A percentile compares a stretch with the other conserved stretches of the same genome.
Conservation (phyloP, 2,797 vertebrate genomes). For the Helostoma temminkii region DNA sequence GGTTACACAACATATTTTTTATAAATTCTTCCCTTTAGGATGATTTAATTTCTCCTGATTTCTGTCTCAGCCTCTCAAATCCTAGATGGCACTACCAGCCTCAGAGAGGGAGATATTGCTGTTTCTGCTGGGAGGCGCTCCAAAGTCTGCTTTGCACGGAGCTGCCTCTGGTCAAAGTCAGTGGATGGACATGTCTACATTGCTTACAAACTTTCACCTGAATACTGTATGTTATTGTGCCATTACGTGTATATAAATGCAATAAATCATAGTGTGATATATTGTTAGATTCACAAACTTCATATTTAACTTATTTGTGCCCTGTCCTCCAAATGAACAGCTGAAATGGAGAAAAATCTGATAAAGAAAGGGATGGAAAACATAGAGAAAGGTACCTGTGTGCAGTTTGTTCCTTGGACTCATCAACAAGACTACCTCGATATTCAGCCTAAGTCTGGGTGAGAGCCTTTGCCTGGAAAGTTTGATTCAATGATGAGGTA, state of each 20-base stretch:
- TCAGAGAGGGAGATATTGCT: constrained; percentile 89
- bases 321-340: constrained; percentile 53
- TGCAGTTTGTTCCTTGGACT: constrained; percentile 83
- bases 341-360: constrained; percentile 69
- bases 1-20: neutral
- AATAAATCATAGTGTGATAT: neutral
- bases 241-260: neutral
- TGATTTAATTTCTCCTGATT: constrained; percentile 1
- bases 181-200: constrained; percentile 88
- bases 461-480: constrained; percentile 41
- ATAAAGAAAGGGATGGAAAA: constrained; percentile 83
- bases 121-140: constrained; percentile 82
- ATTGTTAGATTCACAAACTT: neutral
- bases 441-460: constrained; percentile 85
- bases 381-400: constrained; percentile 82
- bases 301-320: constrained; percentile 8
- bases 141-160: constrained; percentile 84
- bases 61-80: constrained; percentile 61
- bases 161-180: constrained; percentile 88
- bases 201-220: constrained; percentile 83
- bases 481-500: constrained; percentile 18
- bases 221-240: constrained; percentile 80
- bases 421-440: constrained; percentile 85
- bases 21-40: constrained; percentile 5
- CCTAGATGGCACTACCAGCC: constrained; percentile 74